Evolutionary conservation across 2,797 vertebrate genomes (phyloP).

Genomic region (Hippocampus kuda): DNA sequence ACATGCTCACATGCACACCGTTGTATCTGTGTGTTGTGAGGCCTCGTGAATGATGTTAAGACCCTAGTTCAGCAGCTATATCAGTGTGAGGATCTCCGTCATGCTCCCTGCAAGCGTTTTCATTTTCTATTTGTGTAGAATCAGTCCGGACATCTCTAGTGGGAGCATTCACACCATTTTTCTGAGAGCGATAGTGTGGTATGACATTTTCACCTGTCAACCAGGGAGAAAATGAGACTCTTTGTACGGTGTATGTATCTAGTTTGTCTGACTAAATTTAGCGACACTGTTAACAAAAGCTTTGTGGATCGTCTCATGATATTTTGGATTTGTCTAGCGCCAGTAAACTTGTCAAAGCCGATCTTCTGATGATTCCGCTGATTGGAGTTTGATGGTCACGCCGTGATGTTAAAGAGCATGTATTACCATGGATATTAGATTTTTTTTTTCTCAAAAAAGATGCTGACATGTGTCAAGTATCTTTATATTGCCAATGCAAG

Average conservation of each 20-base stretch:
- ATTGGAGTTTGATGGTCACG: slow-evolving; percentile 34
- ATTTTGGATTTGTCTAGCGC: neutral
- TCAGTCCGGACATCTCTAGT: neutral
- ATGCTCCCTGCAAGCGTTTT: too few relatives aligned
- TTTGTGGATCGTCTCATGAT: neutral
- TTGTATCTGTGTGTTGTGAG: too few relatives aligned
- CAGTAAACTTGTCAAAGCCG: neutral
- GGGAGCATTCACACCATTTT: neutral
- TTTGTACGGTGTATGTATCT: neutral
- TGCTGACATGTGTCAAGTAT: slow-evolving; percentile 58
- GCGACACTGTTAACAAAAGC: neutral
- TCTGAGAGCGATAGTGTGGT: neutral
- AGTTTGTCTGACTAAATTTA: slow-evolving; percentile 1
- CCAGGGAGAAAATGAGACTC: neutral
- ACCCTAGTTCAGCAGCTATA: too few relatives aligned
- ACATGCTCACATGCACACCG: too few relatives aligned
- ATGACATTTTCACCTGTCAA: slow-evolving; percentile 1
- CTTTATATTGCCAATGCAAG: slow-evolving; percentile 38
- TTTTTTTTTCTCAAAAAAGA: slow-evolving; percentile 19
- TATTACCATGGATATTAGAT: slow-evolving; percentile 61
- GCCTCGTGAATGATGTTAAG: too few relatives aligned
- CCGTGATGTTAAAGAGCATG: slow-evolving; percentile 57
- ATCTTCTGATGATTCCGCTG: neutral
- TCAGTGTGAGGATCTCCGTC: too few relatives aligned
- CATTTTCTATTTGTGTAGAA: neutral